Percentiles rank a stretch among this genome's conserved stretches.
These are phyloP conservation scores for Calycopis cecrops DNA, from an alignment of 1,140 invertebrate genomes.

Conservation along the genomic window DNA sequence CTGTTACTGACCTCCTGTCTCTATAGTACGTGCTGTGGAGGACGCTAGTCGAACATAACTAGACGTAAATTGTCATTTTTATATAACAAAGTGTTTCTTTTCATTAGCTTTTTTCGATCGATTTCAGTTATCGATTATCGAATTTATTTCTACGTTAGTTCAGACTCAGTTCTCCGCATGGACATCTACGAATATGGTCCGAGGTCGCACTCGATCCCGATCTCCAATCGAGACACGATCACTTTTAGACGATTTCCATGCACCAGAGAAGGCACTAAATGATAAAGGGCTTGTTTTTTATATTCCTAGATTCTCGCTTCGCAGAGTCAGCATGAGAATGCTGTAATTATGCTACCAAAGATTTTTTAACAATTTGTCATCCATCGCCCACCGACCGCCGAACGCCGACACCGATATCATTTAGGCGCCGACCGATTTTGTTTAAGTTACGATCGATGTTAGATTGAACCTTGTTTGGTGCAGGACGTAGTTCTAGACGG, in stretches of 20 bases:
- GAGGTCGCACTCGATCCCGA: slow-evolving; percentile 19
- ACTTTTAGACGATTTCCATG: slow-evolving; percentile 53
- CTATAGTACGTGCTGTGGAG: slow-evolving; percentile 4
- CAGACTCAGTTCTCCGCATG: slow-evolving; percentile 2
- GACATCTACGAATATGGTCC: neutral
- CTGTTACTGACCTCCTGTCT: neutral
- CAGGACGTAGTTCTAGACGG: slow-evolving; percentile 23
- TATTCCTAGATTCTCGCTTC: slow-evolving; percentile 44
- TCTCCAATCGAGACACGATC: slow-evolving; percentile 35
- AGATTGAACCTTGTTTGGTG: slow-evolving; percentile 46
- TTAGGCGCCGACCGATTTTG: slow-evolving; percentile 57
- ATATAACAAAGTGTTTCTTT: no score
- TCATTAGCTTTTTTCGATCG: neutral
- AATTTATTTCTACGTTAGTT: neutral
- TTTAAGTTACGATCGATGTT: slow-evolving; percentile 55
- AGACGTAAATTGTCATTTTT: neutral
- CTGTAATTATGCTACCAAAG: slow-evolving; percentile 42
- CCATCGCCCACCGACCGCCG: slow-evolving; percentile 42
- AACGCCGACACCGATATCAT: slow-evolving; percentile 58
- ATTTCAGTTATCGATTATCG: neutral
- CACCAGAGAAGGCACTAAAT: slow-evolving; percentile 66
- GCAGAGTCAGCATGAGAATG: slow-evolving; percentile 54
- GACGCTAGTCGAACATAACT: neutral
- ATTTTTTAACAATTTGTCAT: slow-evolving; percentile 34
- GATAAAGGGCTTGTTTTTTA: slow-evolving; percentile 60